Evolutionary conservation across 2,888 invertebrate genomes (phyloP), one percentile per base, ranked within the genome.

Genomic region (Acrobasis repandana): DNA sequence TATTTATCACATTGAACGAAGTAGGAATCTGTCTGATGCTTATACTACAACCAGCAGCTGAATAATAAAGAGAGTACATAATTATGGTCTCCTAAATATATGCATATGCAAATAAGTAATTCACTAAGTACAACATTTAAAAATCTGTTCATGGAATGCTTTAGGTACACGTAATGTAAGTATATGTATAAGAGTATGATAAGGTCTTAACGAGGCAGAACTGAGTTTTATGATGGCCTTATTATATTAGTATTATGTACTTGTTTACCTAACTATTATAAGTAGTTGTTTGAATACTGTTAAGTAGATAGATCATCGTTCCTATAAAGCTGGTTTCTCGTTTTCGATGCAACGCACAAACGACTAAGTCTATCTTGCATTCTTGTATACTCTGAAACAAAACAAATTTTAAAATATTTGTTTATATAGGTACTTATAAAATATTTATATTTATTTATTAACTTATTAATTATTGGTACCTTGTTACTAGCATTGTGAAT

Each of bases 281-380:
- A 83, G 85, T 88, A 88, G 86, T 83, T 82, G 80, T 81, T 85
- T 81, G 86, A 91, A 91, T 91, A 91, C 91, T 91, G 91, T 89
- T 82, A 80, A 82, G 82, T 86, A 86, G 84, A 87, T 86, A 90
- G 90, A 90, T 90, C 90, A 87, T 87, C 82, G 76, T 89, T 89
- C 88, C 88, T 76, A 82, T 76, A 79, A 81, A 82, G 79, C 80
- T 77, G 82, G 75, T 75, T 79, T 79, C 79, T 76, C 77, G 81
- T 82, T 79, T 71, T 65, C 82, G 80, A 80, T 80, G 82, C 82
- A 78, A 70, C 78, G 74, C 72, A 72, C 72, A 72, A 73, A 70
- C 78, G 68, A 71, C 77, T 74, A 80, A 76, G 75, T 76, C 5
- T 8, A 75, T 75, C 75, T 77, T 79, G 75, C 68, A 77, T 82